Conservation (phyloP, 2,113 vertebrate genomes). For the Mesoclemmys tuberculata region DNA sequence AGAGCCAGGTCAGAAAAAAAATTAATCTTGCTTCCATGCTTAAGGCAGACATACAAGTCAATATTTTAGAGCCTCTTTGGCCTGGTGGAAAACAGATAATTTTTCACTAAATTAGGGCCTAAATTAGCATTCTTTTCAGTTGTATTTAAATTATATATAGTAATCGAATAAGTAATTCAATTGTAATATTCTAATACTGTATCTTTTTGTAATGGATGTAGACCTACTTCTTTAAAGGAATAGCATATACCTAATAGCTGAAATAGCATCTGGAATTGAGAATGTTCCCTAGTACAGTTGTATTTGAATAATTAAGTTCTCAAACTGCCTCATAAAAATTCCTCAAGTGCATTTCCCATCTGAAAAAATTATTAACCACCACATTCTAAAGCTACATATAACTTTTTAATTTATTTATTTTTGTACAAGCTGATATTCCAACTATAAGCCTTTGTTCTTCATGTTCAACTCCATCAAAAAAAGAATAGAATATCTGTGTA, state of each 20-base stretch:
- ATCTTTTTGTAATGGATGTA: background rate
- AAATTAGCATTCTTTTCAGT: rapidly evolving
- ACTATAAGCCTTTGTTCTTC: background rate
- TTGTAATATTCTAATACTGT: background rate
- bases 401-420: background rate
- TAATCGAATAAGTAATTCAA: background rate
- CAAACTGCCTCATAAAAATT: background rate
- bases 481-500: background rate
- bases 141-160: background rate
- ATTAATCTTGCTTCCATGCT: background rate
- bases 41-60: background rate
- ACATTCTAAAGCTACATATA: constrained; percentile 44
- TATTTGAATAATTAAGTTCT: background rate
- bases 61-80: background rate
- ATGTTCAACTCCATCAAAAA: background rate
- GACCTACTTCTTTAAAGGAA: background rate
- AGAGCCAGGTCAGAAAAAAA: background rate
- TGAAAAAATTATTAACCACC: background rate
- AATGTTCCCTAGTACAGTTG: background rate
- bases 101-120: background rate
- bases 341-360: background rate
- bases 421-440: constrained; percentile 40
- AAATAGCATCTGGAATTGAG: background rate
- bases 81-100: constrained; percentile 8
- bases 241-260: background rate